These are phyloP conservation scores for Saxicola maurus DNA, from an alignment of 2,797 vertebrate genomes.

Conservation along the genomic window DNA sequence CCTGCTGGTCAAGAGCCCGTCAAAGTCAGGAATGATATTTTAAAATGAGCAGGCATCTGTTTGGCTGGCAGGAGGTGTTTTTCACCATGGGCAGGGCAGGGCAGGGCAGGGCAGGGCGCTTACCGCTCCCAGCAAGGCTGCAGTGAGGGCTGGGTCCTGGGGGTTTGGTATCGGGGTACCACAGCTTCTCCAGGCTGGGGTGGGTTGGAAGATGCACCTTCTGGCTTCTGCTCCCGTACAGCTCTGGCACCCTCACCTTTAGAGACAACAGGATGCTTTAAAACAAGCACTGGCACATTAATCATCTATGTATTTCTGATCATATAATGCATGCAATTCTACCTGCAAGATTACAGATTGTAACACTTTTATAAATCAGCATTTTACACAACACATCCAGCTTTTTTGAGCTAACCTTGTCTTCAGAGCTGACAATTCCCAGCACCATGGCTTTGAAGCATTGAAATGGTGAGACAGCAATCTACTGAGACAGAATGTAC, in stretches of 20 bases:
- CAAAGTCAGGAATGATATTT: neutral
- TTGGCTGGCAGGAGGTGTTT: neutral
- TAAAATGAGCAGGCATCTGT: neutral
- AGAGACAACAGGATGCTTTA: neutral
- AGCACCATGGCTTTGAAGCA: neutral
- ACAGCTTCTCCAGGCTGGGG: neutral
- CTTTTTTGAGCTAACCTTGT: neutral
- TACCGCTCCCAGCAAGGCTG: neutral
- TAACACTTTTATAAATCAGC: neutral
- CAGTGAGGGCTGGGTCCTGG: neutral
- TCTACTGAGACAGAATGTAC: neutral
- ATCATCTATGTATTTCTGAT: neutral
- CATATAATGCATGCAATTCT: neutral
- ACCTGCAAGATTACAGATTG: neutral
- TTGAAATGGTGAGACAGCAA: neutral
- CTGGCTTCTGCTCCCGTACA: accelerated
- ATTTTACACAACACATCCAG: neutral
- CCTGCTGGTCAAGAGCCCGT: neutral
- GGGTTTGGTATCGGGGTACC: neutral
- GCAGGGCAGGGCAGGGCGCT: neutral
- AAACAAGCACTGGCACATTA: neutral
- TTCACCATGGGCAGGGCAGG: neutral
- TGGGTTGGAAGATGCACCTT: neutral
- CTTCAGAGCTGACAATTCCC: conserved; percentile 6
- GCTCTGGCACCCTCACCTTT: neutral